A percentile compares a stretch with the other conserved stretches of the same genome.
These are phyloP conservation scores for Neomorphus geoffroyi DNA, from an alignment of 2,797 vertebrate genomes.

Conservation along the genomic window DNA sequence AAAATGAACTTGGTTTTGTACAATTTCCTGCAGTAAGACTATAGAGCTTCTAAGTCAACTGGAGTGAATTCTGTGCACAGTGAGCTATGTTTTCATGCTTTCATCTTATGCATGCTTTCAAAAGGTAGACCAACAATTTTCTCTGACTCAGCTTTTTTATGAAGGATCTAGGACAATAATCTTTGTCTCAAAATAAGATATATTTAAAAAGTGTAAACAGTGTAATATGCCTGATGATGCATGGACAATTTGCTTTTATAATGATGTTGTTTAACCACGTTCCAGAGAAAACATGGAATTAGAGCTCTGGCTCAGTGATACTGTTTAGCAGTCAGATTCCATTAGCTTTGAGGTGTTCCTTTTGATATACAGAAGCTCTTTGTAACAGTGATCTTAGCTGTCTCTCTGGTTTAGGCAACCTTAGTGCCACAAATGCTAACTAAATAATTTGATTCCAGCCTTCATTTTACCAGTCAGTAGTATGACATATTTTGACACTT, in stretches of 20 bases:
- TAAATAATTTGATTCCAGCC: conserved; percentile 2
- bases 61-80: neutral
- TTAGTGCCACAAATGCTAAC: neutral
- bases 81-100: conserved; percentile 1
- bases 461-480: neutral
- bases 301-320: conserved; percentile 30
- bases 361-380: conserved; percentile 36
- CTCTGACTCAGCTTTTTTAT: conserved; percentile 45
- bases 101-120: conserved; percentile 28
- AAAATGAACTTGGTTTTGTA: neutral
- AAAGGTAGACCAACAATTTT: conserved; percentile 41
- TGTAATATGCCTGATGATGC: conserved; percentile 60
- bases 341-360: conserved; percentile 45
- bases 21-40: neutral
- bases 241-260: conserved; percentile 45
- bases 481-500: neutral
- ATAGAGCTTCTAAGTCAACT: neutral
- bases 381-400: conserved; percentile 1
- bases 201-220: conserved; percentile 47
- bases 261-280: neutral
- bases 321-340: conserved; percentile 47
- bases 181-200: conserved; percentile 63
- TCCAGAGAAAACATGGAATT: conserved; percentile 59
- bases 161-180: conserved; percentile 19
- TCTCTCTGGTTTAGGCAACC: neutral